phyloP scores from a whole-genome alignment of 1,140 invertebrate species.

The Solen grandis region DNA sequence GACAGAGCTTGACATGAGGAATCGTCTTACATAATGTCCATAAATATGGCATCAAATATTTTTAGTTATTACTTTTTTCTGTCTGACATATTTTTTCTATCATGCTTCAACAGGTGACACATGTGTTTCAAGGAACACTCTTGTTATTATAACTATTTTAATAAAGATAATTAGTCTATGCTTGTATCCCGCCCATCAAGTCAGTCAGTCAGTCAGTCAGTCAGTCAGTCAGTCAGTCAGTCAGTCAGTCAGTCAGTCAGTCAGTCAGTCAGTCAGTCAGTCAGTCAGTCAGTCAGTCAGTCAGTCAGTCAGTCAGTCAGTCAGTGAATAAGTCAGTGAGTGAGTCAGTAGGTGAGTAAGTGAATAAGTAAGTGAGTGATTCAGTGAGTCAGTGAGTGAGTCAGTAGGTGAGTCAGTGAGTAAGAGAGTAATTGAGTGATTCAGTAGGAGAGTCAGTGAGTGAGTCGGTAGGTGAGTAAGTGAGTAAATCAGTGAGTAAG shows the following conservation, averaged over 20 bases:
- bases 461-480: neutral
- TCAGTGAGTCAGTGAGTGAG: neutral
- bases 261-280: slow-evolving; percentile 57
- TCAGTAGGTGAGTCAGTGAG: neutral
- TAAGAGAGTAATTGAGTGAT: neutral
- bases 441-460: neutral
- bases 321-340: neutral
- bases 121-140: too few relatives aligned
- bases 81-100: too few relatives aligned
- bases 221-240: slow-evolving; percentile 65
- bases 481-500: neutral
- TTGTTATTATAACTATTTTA: too few relatives aligned
- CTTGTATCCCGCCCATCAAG: neutral
- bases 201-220: slow-evolving; percentile 63
- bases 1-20: too few relatives aligned
- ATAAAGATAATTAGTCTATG: too few relatives aligned
- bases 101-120: too few relatives aligned
- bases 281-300: neutral
- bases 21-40: too few relatives aligned
- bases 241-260: slow-evolving; percentile 61
- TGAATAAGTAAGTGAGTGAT: too few relatives aligned
- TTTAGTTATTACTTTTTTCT: too few relatives aligned
- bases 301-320: neutral
- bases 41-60: too few relatives aligned
- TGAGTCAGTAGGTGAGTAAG: neutral